phyloP scores from a whole-genome alignment of 2,113 vertebrate species.

The Rhegmatorhina hoffmannsi region DNA sequence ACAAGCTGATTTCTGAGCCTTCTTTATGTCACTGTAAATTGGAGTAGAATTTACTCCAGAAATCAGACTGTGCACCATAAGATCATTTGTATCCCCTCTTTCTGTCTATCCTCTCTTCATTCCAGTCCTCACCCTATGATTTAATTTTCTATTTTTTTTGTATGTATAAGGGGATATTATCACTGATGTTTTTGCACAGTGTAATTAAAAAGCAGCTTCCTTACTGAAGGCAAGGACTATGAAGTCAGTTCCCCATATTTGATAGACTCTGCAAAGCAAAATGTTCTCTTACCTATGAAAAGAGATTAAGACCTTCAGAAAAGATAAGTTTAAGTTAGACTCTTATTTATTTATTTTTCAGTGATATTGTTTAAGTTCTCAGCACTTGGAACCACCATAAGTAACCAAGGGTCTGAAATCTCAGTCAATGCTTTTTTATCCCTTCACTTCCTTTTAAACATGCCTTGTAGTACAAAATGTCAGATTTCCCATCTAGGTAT shows the following conservation, averaged over 20 bases:
- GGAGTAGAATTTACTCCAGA: slow-evolving; percentile 7
- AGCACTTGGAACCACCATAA: neutral
- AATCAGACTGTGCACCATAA: neutral
- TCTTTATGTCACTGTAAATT: neutral
- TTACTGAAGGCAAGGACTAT: neutral
- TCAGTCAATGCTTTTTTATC: neutral
- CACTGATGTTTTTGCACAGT: neutral
- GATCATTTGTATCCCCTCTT: slow-evolving; percentile 2
- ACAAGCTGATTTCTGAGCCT: neutral
- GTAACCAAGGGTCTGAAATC: neutral
- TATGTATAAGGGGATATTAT: neutral
- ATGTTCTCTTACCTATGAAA: neutral
- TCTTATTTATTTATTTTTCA: neutral
- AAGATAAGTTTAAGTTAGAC: neutral
- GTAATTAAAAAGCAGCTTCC: neutral
- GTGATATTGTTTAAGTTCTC: neutral
- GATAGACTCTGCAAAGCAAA: neutral
- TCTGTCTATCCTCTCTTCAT: neutral
- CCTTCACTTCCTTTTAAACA: neutral
- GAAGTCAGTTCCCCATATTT: neutral
- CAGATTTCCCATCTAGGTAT: neutral
- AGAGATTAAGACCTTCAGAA: neutral
- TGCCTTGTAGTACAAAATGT: neutral
- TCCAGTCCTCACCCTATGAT: neutral
- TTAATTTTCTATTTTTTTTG: neutral